These are phyloP conservation scores for Drosophila eugracilis DNA, from an alignment of 1,140 invertebrate species.

Conservation along the genomic window DNA sequence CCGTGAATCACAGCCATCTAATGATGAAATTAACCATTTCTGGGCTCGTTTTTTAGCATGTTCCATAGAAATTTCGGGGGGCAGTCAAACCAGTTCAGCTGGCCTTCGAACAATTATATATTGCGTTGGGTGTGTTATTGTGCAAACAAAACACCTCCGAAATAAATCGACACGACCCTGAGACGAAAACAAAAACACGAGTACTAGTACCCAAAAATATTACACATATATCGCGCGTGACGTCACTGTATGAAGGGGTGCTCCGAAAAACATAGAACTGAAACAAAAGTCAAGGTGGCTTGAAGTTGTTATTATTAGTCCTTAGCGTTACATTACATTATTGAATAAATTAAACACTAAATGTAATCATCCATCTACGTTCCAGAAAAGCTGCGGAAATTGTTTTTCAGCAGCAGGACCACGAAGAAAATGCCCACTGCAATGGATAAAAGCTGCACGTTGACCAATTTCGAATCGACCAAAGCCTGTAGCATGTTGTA, in stretches of 20 bases:
- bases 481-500: slow-evolving; percentile 77
- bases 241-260: slow-evolving; percentile 46
- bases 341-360: slow-evolving; percentile 61
- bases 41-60: slow-evolving; percentile 6
- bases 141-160: slow-evolving; percentile 24
- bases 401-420: slow-evolving; percentile 76
- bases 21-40: slow-evolving; percentile 62
- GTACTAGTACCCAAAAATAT: slow-evolving; percentile 37
- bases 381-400: slow-evolving; percentile 76
- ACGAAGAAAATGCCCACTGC: slow-evolving; percentile 82
- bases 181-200: slow-evolving; percentile 14
- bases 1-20: slow-evolving; percentile 23
- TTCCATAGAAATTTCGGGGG: slow-evolving; percentile 21
- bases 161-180: slow-evolving; percentile 56
- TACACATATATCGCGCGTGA: slow-evolving; percentile 44
- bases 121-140: slow-evolving; percentile 30
- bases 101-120: slow-evolving; percentile 60
- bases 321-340: slow-evolving; percentile 78
- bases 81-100: slow-evolving; percentile 32
- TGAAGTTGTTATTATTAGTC: slow-evolving; percentile 52
- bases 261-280: slow-evolving; percentile 30
- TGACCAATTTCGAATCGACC: slow-evolving; percentile 79
- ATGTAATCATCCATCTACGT: slow-evolving; percentile 50
- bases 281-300: slow-evolving; percentile 33
- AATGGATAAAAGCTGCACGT: slow-evolving; percentile 77